Percentiles rank a stretch among this genome's conserved stretches.
These are phyloP conservation scores for Scaptomyza tumidula DNA, from an alignment of 2,888 invertebrate species.

Conservation along the genomic window DNA sequence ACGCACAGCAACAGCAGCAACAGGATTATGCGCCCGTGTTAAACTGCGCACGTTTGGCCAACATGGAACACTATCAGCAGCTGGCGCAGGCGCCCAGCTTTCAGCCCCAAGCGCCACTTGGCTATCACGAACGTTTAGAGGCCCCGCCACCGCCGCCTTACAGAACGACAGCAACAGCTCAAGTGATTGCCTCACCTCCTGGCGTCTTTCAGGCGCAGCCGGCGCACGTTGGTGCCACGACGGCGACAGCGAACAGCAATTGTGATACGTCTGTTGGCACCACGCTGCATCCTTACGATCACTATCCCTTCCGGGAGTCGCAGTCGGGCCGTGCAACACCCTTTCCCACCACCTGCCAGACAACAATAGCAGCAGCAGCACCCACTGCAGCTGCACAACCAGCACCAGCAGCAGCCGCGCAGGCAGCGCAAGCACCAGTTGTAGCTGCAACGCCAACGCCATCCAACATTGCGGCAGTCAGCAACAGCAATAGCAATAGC, in stretches of 20 bases:
- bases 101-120: slow-evolving; percentile 68
- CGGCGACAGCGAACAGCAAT: slow-evolving; percentile 54
- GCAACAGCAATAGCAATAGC: slow-evolving; percentile 41
- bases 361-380: slow-evolving; percentile 37
- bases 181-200: slow-evolving; percentile 8
- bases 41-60: slow-evolving; percentile 81
- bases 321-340: slow-evolving; percentile 89
- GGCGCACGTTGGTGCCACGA: slow-evolving; percentile 6
- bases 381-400: slow-evolving; percentile 23
- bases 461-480: slow-evolving; percentile 48
- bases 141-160: slow-evolving; percentile 62
- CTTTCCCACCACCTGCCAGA: slow-evolving; percentile 85
- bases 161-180: slow-evolving; percentile 32
- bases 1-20: slow-evolving; percentile 77
- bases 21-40: slow-evolving; percentile 82
- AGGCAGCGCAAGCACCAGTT: slow-evolving; percentile 6
- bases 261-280: slow-evolving; percentile 65
- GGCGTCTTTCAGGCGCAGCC: slow-evolving; percentile 39
- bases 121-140: slow-evolving; percentile 76
- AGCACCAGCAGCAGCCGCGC: slow-evolving; percentile 1
- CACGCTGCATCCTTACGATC: slow-evolving; percentile 83
- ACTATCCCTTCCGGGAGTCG: slow-evolving; percentile 84
- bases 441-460: slow-evolving; percentile 5
- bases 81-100: slow-evolving; percentile 68
- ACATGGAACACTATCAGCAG: slow-evolving; percentile 82